A percentile compares a stretch with the other conserved stretches of the same genome.
Evolutionary conservation across 2,888 invertebrate genomes (phyloP).

Genomic region (Amphipyra berbera): DNA sequence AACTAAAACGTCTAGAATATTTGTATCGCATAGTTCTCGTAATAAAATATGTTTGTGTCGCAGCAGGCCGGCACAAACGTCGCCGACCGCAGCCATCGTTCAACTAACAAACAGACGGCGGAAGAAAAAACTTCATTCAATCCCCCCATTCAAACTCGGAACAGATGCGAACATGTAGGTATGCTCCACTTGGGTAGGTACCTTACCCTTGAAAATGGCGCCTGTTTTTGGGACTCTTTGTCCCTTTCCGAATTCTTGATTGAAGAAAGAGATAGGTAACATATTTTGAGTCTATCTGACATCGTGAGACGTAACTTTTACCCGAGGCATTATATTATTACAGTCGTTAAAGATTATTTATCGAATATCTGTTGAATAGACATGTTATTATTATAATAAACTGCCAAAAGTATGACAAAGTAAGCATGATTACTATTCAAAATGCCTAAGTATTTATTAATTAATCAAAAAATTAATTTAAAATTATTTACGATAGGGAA

Average conservation of each 20-base stretch:
- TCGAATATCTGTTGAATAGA: not conserved
- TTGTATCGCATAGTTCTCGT: constrained; percentile 91
- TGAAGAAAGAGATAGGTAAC: constrained; percentile 33
- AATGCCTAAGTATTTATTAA: no score
- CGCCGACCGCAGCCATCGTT: constrained; percentile 88
- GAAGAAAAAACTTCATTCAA: constrained; percentile 61
- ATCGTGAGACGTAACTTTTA: constrained; percentile 17
- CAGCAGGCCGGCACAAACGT: constrained; percentile 90
- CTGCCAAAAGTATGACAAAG: no score
- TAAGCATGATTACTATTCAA: no score
- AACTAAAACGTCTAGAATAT: constrained; percentile 91
- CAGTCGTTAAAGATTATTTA: constrained; percentile 12
- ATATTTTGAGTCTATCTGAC: constrained; percentile 18
- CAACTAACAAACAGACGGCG: constrained; percentile 68
- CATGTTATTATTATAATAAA: not conserved
- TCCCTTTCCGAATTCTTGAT: constrained; percentile 27
- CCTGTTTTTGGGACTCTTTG: constrained; percentile 37
- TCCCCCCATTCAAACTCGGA: constrained; percentile 64
- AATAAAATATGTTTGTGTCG: constrained; percentile 91
- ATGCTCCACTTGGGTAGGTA: constrained; percentile 49
- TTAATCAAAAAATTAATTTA: not conserved
- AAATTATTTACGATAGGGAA: no score
- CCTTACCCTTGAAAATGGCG: constrained; percentile 55
- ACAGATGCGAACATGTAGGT: constrained; percentile 63
- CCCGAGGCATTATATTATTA: constrained; percentile 1